Conservation (phyloP, 2,113 vertebrate species). For the Electrona antarctica region DNA sequence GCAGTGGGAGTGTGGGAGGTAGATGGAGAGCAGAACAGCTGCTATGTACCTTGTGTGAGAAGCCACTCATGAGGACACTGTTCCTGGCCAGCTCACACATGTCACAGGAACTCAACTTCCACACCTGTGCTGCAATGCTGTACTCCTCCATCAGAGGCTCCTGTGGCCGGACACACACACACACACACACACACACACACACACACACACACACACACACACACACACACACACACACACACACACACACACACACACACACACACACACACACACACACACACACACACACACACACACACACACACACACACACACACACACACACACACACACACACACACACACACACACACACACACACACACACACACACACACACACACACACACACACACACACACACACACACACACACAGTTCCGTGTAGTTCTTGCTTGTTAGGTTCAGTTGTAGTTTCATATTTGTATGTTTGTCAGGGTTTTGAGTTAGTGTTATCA, state of each 20-base stretch:
- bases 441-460: too few species aligned
- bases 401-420: too few species aligned
- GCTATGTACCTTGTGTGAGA: conserved; percentile 88
- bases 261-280: conserved; percentile 6
- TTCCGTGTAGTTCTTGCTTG: too few species aligned
- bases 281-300: too few species aligned
- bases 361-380: too few species aligned
- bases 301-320: too few species aligned
- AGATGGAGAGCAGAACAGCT: background rate
- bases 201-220: conserved; percentile 28
- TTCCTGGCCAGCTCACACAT: conserved; percentile 98
- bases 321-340: background rate
- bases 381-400: too few species aligned
- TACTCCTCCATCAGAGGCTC: conserved; percentile 98
- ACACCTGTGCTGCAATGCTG: conserved; percentile 96
- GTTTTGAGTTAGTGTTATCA: too few species aligned
- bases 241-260: conserved; percentile 22
- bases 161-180: conserved; percentile 66
- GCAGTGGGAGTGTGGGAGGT: too few species aligned
- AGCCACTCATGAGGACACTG: conserved; percentile 98
- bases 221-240: conserved; percentile 9
- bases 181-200: conserved; percentile 31
- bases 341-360: too few species aligned
- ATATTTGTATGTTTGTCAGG: too few species aligned
- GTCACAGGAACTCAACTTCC: conserved; percentile 97